Base-by-base conservation (phyloP, 2,113 vertebrate species). In the Oreochromis aureus region DNA sequence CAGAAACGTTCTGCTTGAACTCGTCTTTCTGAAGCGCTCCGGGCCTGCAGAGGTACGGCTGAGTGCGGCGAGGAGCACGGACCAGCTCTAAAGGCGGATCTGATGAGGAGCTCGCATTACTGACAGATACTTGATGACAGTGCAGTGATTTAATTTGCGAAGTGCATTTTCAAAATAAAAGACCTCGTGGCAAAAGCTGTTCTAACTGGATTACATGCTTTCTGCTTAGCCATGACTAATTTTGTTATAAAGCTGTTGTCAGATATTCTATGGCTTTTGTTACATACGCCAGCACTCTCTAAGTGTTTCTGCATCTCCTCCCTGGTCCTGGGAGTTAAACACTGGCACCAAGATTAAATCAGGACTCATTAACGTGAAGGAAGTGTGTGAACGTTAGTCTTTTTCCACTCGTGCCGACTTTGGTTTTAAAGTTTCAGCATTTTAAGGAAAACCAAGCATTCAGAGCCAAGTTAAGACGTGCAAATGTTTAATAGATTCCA, bases 171-270 rank as follows among this genome's bases (percentile, higher is more conserved):
- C 82, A 87, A 87, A 92, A 90, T 86, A 88, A 90, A 83, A 90
- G 46, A 61, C 71, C 71, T 48, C 5, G 19, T 44, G 13, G 41
- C 87, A 76, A 5, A 56, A 59, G 87, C 87, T 89, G 80, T 53
- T 87, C 3, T 93, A 95, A 94, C 46, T 87, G 94, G 94, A 95
- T 95, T 95, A 94, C 92, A 94, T 93, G 91, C 87, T 44, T 80
- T 87, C 48, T 91, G 86, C 34, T 88, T 88, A 54, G 82, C 92
- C 81, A 10, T 92, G 93, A 92, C 94, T 89, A 92, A 94, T 83
- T 90, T 86, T 81, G 55, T 90, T 91, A 56, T 63, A 86, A 85
- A 89, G 92, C 91, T 85, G 83, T 88, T 93, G 89, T 94, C 88
- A 85, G 55, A 83, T 80, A 73, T 90, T 90, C 81, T 92, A 53